Base-by-base conservation (phyloP, 2,888 invertebrate species). In the Pristionchus mayeri region DNA sequence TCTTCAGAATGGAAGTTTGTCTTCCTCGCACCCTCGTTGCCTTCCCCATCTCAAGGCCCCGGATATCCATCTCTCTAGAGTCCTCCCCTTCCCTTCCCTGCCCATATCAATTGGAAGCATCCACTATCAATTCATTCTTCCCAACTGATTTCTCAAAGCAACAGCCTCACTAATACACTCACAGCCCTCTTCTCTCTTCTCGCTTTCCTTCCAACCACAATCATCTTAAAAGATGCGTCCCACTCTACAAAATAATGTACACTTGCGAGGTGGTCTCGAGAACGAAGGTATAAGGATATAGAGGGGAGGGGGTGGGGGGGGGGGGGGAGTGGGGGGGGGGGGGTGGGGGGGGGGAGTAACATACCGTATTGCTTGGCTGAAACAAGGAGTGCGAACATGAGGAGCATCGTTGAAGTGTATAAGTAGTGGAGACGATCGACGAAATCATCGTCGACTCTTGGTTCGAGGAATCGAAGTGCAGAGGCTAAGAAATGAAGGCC, bases 301-400 rank as follows among this genome's bases (percentile, higher is more conserved):
- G 57, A 27, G 27, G 27, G 57, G 7, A 24, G 54, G 44, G 21
- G 16, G 24, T 1, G 48, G 63, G 18, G 34, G 30, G 34, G 63
- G 34, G 37, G n/a, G 67, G 76, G 7, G 24, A 16, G 9, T 13
- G 4, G 27, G 27, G 57, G 7, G 6, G 54, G 44, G 21, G 16
- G 24, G 3, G 48, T 27, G 18, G 34, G 30, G 34, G 63, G 34
- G 37, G n/a, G 67, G 76, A 6, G 24, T 27, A 3, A 79, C 79
- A n/a, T 86, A 91, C 92, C 92, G 86, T 92, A 92, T 89, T 94
- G 94, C 88, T 94, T 93, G 79, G 94, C 94, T 85, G 94, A 94
- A 86, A 94, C 93, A 86, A 94, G 92, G 86, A 94, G 92, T 84
- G 94, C 93, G 89, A 94, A 93, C 91, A 93, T 92, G 76, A 93